Evolutionary conservation across 2,888 invertebrate genomes (phyloP), one percentile per base, ranked within the genome.

Genomic region (Polymixis flavicincta): DNA sequence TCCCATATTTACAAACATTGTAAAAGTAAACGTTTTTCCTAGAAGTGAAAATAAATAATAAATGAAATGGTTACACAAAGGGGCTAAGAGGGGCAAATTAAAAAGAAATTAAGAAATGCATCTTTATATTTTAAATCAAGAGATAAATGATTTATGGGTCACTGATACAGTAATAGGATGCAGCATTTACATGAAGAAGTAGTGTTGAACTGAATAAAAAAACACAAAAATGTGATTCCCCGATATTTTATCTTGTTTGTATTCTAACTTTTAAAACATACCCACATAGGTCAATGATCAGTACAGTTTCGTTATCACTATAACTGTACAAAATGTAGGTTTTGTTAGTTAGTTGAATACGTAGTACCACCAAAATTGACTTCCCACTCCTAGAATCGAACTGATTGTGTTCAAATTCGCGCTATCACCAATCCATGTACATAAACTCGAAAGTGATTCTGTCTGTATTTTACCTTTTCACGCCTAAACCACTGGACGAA

Each of bases 151-250:
- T 61, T 17, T 63, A 37, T 9, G 37, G 19, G 32, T 37, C 48
- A 67, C n/a, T 25, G 69, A n/a, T n/a, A 68, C n/a, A n/a, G 28
- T 13, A n/a, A 17, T 3, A 50, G n/a, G n/a, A n/a, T n/a, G n/a
- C n/a, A n/a, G n/a, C n/a, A n/a, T n/a, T n/a, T n/a, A n/a, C n/a
- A n/a, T n/a, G n/a, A n/a, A n/a, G n/a, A n/a, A n/a, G n/a, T n/a
- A n/a, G n/a, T n/a, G n/a, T n/a, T n/a, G 8, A 82, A 55, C 59
- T 52, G 6, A 28, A 6, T 54, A 37, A 45, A 37, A 28, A 60
- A 68, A 45, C 42, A 45, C 1, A 55, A 73, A 78, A 37, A 48
- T 32, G 80, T 80, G 6, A 72, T 61, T 79, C 68, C 80, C 80
- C 72, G 22, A n/a, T 52, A n/a, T 52, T 52, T 66, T 64, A 55